Base-by-base conservation (phyloP, 2,113 vertebrate genomes). In the Panthera uncia region DNA sequence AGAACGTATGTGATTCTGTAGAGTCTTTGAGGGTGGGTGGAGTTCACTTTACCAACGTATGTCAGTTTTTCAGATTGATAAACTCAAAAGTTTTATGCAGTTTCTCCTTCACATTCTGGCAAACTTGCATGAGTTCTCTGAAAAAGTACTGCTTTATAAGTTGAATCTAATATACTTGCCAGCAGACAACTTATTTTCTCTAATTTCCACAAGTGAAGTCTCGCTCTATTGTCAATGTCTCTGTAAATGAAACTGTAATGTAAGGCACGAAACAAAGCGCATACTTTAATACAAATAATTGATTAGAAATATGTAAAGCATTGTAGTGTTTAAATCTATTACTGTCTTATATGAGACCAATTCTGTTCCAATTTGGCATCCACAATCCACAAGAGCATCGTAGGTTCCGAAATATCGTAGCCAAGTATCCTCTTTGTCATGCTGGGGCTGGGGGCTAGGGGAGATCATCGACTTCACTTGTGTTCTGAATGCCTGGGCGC, bases 341-440 rank as follows among this genome's bases (percentile, higher is more conserved):
- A 31, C 63, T 88, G 78, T 73, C 91, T 95, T 96, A 66, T 63
- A 85, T 33, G 73, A 94, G 66, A 63, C 16, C 61, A 61, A 19
- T 78, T 94, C 21, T 23, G 10, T 74, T 97, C 94, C 96, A 94
- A 71, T 82, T 97, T 97, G 96, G 92, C 97, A 97, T 94, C 45
- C 25, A 18, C 33, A 66, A 76, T 79, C 66, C 95, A 89, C 88
- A 91, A 93, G 90, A 96, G 92, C 63, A 29, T 68, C 36, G 97
- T 66, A 25, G 82, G 31, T 96, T 98, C 95, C 92, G 97, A 98
- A 96, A 90, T 80, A 65, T 19, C 93, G 33, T 89, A 91, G 96
- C 94, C 97, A 98, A 95, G 89, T 93, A 66, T 89, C 41, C 21
- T 91, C 48, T 91, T 92, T 15, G 2, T 94, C 94, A 81, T 68